Base-by-base conservation (phyloP, 2,888 invertebrate genomes). In the Microctonus aethiopoides region DNA sequence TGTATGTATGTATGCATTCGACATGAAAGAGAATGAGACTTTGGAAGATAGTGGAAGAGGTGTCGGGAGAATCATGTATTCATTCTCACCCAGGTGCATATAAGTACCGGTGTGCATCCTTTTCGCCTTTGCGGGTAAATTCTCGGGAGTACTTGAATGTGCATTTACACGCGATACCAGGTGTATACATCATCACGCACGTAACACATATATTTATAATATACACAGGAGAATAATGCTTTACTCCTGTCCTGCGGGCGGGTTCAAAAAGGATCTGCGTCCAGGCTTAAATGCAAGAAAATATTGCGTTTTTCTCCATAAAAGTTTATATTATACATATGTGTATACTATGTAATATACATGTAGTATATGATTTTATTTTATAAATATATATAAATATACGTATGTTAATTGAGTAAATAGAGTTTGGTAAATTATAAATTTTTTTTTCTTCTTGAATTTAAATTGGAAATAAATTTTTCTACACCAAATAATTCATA, bases 61-160 rank as follows among this genome's bases (percentile, higher is more conserved):
- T 29, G 22, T 51, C 51, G 32, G 63, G 56, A 52, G 36, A 34
- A 65, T 5, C 56, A 20, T 3, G 29, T 29, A 13, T 36, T 60
- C 13, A 24, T 39, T 60, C 39, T 34, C 62, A 68, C 34, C 57
- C 62, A 64, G 57, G 51, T 68, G 51, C 11, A 68, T 57, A 68
- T 68, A 61, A 61, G 56, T 59, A 41, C 46, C 5, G 24, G 24
- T 64, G 34, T 34, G 64, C 46, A 68, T 64, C 57, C 51, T 64
- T 63, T 57, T 68, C 57, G 57, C 51, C 63, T 68, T 68, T 56
- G 22, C 59, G 39, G 39, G 41, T 22, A 59, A 54, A 68, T 68
- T 68, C 57, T 22, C 29, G 3, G 3, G 29, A 3, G 7, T 5
- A 29, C 29, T 29, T 7, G 52, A n/a, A n/a, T n/a, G n/a, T 22